Evolutionary conservation across 2,797 vertebrate genomes (phyloP), one percentile per base, ranked within the genome.

Genomic region (Pangasius macronema): DNA sequence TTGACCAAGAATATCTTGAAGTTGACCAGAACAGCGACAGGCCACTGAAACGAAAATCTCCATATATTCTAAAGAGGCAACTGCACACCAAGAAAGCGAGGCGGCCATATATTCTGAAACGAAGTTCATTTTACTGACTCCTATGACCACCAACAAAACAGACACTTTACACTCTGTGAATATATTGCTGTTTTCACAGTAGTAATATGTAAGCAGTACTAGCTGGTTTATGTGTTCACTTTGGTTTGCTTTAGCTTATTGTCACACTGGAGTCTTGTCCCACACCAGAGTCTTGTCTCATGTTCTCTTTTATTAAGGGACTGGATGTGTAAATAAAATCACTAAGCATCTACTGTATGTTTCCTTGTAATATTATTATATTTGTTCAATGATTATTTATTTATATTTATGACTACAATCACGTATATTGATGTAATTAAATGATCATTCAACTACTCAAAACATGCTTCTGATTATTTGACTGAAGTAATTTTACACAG

Each of bases 41-140:
- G 59, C 95, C 96, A 14, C 96, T 97, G 89, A 99, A 99, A 91
- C 96, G 98, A 88, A 99, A 98, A 95, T 97, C 97, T 1, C 98
- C 98, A 6, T 99, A 99, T 90, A 99, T 99, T 93, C 95, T 99
- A 93, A 99, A 98, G 94, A 95, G 98, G 87, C 97, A 99, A 89
- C 92, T 96, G 36, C 96, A 96, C 88, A 96, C 93, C 90, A 95
- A 95, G 94, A 99, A 99, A 94, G 95, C 97, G 59, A 96, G 98
- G 94, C 96, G 98, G 92, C 98, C 98, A 9, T 99, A 99, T 94
- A 99, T 99, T 92, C 95, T 99, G 88, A 99, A 98, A 89, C 96
- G 98, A 88, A 97, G 93, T 90, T 92, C 95, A 72, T 93, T 96
- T 93, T 98, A 98, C 96, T 99, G 95, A 99, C 88, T 6, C 46